Conservation (phyloP, 2,888 invertebrate genomes). For the Machimus atricapillus region DNA sequence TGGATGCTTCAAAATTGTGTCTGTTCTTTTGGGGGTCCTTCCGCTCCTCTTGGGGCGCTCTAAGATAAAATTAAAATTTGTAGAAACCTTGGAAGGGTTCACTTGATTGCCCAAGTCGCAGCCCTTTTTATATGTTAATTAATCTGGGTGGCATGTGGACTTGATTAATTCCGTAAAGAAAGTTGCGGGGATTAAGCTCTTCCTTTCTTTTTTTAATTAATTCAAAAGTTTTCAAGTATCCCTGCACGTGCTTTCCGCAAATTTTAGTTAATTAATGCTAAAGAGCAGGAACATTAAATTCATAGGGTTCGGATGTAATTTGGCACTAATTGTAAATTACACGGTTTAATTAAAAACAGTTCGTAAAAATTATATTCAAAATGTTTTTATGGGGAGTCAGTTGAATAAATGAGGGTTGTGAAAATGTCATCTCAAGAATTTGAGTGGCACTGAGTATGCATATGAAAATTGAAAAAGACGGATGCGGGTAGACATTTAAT, state of each 20-base stretch:
- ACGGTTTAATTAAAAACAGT: background rate
- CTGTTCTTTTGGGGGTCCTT: background rate
- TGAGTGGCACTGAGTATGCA: background rate
- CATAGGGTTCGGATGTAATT: background rate
- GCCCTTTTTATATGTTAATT: constrained; percentile 21
- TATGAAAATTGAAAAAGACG: background rate
- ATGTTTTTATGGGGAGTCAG: background rate
- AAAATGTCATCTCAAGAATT: background rate
- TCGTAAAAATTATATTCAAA: background rate
- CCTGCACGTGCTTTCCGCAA: background rate
- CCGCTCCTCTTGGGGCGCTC: background rate
- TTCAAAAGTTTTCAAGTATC: background rate
- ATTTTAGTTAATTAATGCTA: background rate
- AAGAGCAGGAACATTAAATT: background rate
- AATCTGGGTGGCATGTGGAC: background rate
- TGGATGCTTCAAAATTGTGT: background rate
- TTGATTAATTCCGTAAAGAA: background rate
- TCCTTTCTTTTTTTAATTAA: background rate
- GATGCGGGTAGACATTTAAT: background rate
- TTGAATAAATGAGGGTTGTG: background rate
- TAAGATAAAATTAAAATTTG: constrained; percentile 23
- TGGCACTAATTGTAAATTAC: background rate
- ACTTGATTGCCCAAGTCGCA: background rate
- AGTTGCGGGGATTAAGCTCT: background rate
- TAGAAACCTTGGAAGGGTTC: constrained; percentile 15